phyloP scores from a whole-genome alignment of 2,797 vertebrate genomes.

The Sylvilagus floridanus region DNA sequence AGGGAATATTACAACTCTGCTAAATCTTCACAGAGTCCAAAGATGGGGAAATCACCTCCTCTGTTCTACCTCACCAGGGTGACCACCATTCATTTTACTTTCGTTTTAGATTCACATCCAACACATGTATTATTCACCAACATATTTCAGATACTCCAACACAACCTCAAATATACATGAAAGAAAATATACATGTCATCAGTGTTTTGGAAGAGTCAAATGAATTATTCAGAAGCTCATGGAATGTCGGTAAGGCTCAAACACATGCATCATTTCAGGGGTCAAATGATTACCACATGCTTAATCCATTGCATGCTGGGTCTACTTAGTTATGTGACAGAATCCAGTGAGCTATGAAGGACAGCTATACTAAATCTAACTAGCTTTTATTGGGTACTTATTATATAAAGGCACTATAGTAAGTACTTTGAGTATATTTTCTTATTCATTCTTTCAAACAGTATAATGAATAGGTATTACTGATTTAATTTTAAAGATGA shows the following conservation, averaged over 20 bases:
- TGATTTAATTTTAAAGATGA: neutral
- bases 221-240: neutral
- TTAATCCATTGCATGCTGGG: fast-evolving
- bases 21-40: neutral
- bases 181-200: neutral
- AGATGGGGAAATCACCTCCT: fast-evolving
- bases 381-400: neutral
- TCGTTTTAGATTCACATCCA: neutral
- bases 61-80: neutral
- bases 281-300: neutral
- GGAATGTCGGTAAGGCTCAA: neutral
- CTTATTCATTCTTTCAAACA: neutral
- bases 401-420: no score
- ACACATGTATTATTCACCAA: neutral
- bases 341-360: neutral
- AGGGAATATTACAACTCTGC: no score
- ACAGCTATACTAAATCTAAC: neutral
- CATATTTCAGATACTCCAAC: neutral
- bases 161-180: neutral
- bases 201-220: neutral
- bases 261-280: neutral
- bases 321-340: no score
- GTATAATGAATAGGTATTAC: neutral
- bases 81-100: neutral
- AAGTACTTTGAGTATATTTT: neutral